Evolutionary conservation across 30 jellyfish, hydroid and myxozoan species (phyloP).

Genomic region (Turritopsis rubra): DNA sequence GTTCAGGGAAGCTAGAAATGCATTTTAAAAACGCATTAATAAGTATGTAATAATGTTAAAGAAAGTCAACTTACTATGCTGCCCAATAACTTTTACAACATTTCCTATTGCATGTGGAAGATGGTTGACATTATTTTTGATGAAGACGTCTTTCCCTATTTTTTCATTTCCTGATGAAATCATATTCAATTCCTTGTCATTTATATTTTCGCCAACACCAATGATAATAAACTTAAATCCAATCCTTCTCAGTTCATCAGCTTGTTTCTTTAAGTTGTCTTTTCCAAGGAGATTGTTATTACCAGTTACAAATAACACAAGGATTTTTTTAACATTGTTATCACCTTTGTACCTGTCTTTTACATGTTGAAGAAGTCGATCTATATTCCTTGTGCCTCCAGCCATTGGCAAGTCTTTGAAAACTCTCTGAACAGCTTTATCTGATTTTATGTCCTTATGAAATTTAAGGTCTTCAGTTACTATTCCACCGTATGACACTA

Average conservation of each 20-base stretch:
- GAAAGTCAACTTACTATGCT: background rate
- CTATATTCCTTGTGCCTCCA: conserved; percentile 24
- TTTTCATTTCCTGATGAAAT: conserved; percentile 20
- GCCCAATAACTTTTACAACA: background rate
- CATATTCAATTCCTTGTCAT: conserved; percentile 12
- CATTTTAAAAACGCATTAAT: background rate
- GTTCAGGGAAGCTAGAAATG: background rate
- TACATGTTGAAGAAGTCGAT: background rate
- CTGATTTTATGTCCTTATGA: background rate
- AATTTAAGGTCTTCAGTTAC: conserved; percentile 10
- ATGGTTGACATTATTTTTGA: background rate
- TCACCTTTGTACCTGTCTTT: background rate
- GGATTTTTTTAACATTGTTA: background rate
- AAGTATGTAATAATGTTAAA: background rate
- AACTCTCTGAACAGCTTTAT: background rate
- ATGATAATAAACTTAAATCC: conserved; percentile 50
- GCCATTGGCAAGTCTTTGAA: background rate
- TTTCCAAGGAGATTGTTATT: background rate
- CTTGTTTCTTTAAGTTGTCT: background rate
- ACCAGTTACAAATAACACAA: background rate
- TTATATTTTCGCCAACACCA: conserved; percentile 36
- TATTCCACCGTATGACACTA: conserved; percentile 5
- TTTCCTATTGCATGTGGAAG: background rate
- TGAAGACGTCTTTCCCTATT: background rate
- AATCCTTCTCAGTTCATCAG: background rate